Evolutionary conservation across 2,888 invertebrate genomes (phyloP).

Genomic region (Agrochola lychnidis): DNA sequence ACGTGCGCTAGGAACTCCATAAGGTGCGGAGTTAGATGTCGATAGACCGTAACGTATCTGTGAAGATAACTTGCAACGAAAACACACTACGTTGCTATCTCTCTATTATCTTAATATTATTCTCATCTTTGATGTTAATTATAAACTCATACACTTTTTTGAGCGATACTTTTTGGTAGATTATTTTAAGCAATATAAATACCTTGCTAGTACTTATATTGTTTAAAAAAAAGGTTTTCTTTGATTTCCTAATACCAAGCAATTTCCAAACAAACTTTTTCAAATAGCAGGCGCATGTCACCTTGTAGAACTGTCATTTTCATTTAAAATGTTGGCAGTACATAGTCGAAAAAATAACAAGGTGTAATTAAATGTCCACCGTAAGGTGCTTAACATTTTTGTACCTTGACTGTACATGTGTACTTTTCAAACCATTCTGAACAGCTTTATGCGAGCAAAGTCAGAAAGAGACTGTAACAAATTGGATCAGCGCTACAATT

Average conservation of each 20-base stretch:
- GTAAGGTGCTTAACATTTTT: neutral
- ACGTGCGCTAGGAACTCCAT: conserved; percentile 1
- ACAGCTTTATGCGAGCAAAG: neutral
- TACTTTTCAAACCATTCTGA: neutral
- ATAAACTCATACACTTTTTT: conserved; percentile 21
- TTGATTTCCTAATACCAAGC: neutral
- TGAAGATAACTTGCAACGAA: conserved; percentile 28
- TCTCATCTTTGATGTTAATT: neutral
- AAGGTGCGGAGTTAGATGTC: neutral
- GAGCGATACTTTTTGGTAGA: conserved; percentile 11
- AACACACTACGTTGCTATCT: conserved; percentile 30
- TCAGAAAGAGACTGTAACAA: conserved; percentile 3
- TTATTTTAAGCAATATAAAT: neutral
- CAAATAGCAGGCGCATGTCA: neutral
- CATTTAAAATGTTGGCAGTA: neutral
- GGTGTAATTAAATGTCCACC: neutral
- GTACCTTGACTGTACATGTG: conserved; percentile 5
- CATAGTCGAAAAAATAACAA: neutral
- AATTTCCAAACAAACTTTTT: neutral
- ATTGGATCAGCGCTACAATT: neutral
- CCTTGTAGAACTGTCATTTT: neutral
- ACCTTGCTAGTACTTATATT: no score
- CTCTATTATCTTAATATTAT: conserved; percentile 7
- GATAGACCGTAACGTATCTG: neutral
- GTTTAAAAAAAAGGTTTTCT: neutral